phyloP scores from a whole-genome alignment of 2,888 invertebrate genomes.

The Fragum fragum region DNA sequence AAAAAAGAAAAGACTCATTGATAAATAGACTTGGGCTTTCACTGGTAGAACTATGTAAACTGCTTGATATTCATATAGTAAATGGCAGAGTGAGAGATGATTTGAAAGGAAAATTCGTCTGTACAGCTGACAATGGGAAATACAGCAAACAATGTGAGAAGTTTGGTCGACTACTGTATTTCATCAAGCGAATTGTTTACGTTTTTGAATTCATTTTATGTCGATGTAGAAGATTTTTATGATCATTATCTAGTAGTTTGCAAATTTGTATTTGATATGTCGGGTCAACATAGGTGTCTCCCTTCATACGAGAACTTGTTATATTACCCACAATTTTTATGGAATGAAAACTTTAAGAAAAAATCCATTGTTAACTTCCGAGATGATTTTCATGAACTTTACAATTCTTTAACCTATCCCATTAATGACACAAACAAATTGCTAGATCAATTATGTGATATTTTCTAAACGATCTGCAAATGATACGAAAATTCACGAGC shows the following conservation, averaged over 20 bases:
- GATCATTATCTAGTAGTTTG: slow-evolving; percentile 8
- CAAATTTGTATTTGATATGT: background rate
- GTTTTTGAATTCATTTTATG: background rate
- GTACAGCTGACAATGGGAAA: too few species aligned
- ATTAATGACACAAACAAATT: background rate
- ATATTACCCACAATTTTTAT: background rate
- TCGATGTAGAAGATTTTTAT: background rate
- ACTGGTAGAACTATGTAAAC: slow-evolving; percentile 9
- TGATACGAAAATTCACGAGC: background rate
- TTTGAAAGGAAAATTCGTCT: slow-evolving; percentile 5
- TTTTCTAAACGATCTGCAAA: background rate
- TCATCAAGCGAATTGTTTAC: slow-evolving; percentile 9
- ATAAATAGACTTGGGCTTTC: too few species aligned
- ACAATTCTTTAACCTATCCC: background rate
- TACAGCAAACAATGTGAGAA: slow-evolving; percentile 21
- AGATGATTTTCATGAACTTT: background rate
- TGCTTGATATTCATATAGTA: slow-evolving; percentile 17
- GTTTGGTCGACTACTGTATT: slow-evolving; percentile 25
- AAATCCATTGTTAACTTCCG: background rate
- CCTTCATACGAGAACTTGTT: background rate
- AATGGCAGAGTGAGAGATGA: slow-evolving; percentile 15
- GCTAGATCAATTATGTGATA: background rate
- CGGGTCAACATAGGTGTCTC: background rate
- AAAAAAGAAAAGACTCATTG: too few species aligned
- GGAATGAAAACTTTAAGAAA: background rate